A percentile compares a stretch with the other conserved stretches of the same genome.
These are phyloP conservation scores for Drosophila asahinai DNA, from an alignment of 1,140 invertebrate species.

Conservation along the genomic window DNA sequence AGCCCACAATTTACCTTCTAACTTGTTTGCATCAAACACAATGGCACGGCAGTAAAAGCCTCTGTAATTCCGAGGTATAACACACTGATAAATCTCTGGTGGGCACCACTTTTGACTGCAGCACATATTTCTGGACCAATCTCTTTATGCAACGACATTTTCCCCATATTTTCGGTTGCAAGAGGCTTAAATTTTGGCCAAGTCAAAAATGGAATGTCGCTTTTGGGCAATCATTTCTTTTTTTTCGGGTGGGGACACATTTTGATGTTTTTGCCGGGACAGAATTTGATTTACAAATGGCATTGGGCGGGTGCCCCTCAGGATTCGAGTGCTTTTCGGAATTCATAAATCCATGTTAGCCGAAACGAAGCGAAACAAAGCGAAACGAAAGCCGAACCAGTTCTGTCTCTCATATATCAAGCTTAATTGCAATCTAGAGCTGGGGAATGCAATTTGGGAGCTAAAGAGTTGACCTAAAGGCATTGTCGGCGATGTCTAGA, in stretches of 20 bases:
- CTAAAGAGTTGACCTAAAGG: constrained; percentile 45
- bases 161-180: constrained; percentile 9
- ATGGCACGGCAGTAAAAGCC: background rate
- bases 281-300: constrained; percentile 55
- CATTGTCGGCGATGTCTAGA: constrained; percentile 29
- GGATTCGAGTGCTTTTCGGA: constrained; percentile 20
- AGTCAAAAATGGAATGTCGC: constrained; percentile 22
- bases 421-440: constrained; percentile 55
- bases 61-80: background rate
- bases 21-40: background rate
- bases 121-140: background rate
- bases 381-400: constrained; percentile 42
- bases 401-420: constrained; percentile 54
- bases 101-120: background rate
- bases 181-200: constrained; percentile 30
- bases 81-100: constrained; percentile 1
- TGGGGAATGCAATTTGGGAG: constrained; percentile 43
- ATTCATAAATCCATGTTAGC: constrained; percentile 53
- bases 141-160: background rate
- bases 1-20: background rate
- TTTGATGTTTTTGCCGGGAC: constrained; percentile 26
- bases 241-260: constrained; percentile 15
- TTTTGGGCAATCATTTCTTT: constrained; percentile 13
- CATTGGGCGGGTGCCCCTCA: constrained; percentile 8
- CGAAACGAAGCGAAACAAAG: constrained; percentile 31